Percentiles rank a stretch among this genome's conserved stretches.
phyloP scores from a whole-genome alignment of 2,797 vertebrate species.

The Schizothorax lantsangensis region DNA sequence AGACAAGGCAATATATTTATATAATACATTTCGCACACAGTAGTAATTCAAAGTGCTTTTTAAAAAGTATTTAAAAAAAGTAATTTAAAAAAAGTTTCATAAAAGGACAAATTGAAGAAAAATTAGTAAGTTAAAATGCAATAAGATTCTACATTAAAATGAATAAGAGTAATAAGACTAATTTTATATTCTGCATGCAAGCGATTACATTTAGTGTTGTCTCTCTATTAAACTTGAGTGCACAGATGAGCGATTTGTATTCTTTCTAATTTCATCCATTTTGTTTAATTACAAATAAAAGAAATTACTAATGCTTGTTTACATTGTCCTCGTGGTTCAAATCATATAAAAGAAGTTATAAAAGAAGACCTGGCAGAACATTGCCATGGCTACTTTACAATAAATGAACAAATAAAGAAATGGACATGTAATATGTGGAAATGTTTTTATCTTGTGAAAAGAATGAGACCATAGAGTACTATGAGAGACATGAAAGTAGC shows the following conservation, averaged over 20 bases:
- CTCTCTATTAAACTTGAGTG: neutral
- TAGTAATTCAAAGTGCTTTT: neutral
- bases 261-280: neutral
- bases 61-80: neutral
- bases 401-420: neutral
- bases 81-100: neutral
- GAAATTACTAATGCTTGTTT: neutral
- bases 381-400: neutral
- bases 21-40: neutral
- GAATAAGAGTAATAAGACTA: neutral
- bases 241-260: neutral
- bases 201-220: neutral
- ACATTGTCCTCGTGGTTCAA: neutral
- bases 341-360: neutral
- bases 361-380: neutral
- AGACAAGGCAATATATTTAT: neutral
- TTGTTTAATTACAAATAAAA: neutral
- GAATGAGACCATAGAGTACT: constrained; percentile 10
- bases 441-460: neutral
- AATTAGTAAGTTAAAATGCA: neutral
- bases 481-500: constrained; percentile 1
- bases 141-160: neutral
- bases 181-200: neutral
- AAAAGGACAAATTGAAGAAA: neutral
- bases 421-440: neutral